A percentile compares a stretch with the other conserved stretches of the same genome.
These are phyloP conservation scores for Tetramorium alpestre DNA, from an alignment of 1,140 invertebrate species.

Conservation along the genomic window DNA sequence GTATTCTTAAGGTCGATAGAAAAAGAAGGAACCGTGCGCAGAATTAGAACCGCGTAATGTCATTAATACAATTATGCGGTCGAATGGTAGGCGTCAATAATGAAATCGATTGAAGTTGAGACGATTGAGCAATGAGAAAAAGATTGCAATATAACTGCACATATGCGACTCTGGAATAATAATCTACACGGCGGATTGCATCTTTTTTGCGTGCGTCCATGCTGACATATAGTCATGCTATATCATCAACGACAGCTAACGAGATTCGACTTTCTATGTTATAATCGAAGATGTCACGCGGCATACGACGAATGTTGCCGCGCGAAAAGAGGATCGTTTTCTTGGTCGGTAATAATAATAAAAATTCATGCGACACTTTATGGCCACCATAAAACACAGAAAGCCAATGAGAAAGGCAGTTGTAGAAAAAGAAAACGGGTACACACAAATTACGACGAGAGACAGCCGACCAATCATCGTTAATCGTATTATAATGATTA, in stretches of 20 bases:
- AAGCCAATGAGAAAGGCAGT: constrained; percentile 42
- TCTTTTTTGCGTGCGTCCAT: neutral
- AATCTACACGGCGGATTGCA: neutral
- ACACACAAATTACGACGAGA: constrained; percentile 23
- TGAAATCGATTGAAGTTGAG: neutral
- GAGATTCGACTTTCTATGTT: constrained; percentile 59
- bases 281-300: constrained; percentile 54
- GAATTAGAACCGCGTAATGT: neutral
- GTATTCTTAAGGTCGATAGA: neutral
- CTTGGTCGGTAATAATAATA: constrained; percentile 70
- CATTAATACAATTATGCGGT: no score
- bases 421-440: constrained; percentile 11
- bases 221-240: constrained; percentile 15
- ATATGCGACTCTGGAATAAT: neutral
- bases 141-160: neutral
- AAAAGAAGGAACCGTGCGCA: neutral
- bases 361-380: constrained; percentile 72
- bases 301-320: constrained; percentile 18
- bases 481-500: constrained; percentile 45
- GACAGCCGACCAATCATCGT: constrained; percentile 8
- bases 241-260: constrained; percentile 47
- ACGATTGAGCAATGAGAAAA: constrained; percentile 9
- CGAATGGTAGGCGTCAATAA: no score
- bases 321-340: constrained; percentile 44
- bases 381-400: constrained; percentile 65